Base-by-base conservation (phyloP, 2,797 vertebrate genomes). In the Chloroceryle inda region DNA sequence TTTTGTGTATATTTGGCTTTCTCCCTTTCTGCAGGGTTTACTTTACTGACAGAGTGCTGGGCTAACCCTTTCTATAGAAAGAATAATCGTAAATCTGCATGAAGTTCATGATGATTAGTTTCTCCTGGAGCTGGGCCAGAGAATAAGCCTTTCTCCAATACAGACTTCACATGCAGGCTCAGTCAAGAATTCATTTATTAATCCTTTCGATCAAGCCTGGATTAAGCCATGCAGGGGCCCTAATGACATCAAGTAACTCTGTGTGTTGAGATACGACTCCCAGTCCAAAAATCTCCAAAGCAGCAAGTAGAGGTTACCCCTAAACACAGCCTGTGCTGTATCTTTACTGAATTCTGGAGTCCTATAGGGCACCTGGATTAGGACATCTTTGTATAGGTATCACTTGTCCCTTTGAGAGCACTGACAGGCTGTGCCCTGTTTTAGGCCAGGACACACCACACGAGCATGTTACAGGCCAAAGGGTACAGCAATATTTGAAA, bases 101-200 rank as follows among this genome's bases (percentile, higher is more conserved):
- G 96, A 96, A 97, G 97, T 97, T 98, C 97, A 91, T 87, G 93
- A 97, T 96, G 97, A 98, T 98, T 98, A 97, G 97, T 98, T 98
- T 98, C 96, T 95, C 94, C 97, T 98, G 98, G 97, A 98, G 85
- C 29, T 17, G 3, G 81, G 97, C 98, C 98, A 98, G 96, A 92
- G 96, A 96, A 96, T 78, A 96, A 97, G 96, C 93, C 95, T 97
- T 97, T 97, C 94, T 96, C 96, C 97, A 97, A 96, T 95, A 96
- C 87, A 96, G 85, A 96, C 96, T 96, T 96, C 96, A 96, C 96
- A 94, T 78, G 94, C 78, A 93, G 96, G 95, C 97, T 96, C 97
- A 97, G 97, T 97, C 97, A 97, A 97, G 95, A 98, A 98, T 97
- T 96, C 97, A 96, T 97, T 96, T 97, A 97, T 96, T 98, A 98